Conservation (phyloP, 2,797 vertebrate species). For the Bufotes viridis region DNA sequence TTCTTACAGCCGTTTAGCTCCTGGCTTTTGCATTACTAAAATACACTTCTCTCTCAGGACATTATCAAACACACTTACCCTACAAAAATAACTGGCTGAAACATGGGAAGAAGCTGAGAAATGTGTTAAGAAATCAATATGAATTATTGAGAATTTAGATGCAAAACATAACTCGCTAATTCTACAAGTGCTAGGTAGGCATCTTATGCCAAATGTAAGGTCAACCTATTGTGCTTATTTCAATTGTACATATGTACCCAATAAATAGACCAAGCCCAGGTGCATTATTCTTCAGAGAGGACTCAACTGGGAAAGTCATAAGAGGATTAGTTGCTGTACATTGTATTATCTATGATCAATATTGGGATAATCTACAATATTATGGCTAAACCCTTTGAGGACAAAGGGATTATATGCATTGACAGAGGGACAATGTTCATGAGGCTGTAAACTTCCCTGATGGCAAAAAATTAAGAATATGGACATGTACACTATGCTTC, state of each 20-base stretch:
- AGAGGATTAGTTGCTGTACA: neutral
- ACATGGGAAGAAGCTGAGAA: constrained; percentile 22
- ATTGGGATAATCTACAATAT: neutral
- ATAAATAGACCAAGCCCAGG: neutral
- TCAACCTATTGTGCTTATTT: constrained; percentile 6
- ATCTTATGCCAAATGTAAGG: neutral
- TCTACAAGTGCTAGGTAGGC: neutral
- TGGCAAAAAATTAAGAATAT: neutral
- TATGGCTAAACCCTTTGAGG: neutral
- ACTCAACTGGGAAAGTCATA: neutral
- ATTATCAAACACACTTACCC: constrained; percentile 16
- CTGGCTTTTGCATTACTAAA: constrained; percentile 45
- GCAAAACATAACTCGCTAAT: neutral
- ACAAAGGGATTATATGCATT: neutral
- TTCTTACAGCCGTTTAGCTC: constrained; percentile 10
- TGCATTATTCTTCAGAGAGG: neutral
- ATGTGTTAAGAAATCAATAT: constrained; percentile 24
- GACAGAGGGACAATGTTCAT: neutral
- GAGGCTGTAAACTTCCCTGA: neutral
- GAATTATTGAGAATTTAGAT: constrained; percentile 1
- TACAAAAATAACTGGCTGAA: constrained; percentile 29
- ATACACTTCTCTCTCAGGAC: constrained; percentile 42
- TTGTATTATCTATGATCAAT: neutral
- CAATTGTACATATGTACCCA: constrained; percentile 14
- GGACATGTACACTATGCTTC: neutral